These are phyloP conservation scores for Saguinus oedipus DNA, from an alignment of 2,797 vertebrate genomes.

Conservation along the genomic window DNA sequence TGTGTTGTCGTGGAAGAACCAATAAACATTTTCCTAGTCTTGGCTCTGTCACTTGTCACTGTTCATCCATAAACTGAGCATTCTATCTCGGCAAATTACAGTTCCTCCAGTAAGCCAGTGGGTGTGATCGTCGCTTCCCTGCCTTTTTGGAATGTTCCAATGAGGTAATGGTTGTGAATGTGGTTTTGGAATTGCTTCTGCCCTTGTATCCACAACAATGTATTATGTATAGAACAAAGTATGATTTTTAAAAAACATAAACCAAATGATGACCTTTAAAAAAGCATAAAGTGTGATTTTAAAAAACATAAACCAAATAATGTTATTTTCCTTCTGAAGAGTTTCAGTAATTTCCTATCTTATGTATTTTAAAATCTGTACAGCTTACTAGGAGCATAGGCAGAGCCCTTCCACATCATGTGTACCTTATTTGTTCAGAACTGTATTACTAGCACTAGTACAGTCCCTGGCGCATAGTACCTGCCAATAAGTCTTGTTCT, in stretches of 20 bases:
- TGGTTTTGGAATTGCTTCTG: not conserved
- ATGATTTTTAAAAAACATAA: not conserved
- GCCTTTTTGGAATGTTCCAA: not conserved
- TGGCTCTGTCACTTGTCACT: not conserved
- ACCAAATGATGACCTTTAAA: not conserved
- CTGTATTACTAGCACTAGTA: not conserved
- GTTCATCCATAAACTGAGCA: not conserved
- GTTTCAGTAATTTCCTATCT: not conserved
- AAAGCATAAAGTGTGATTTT: constrained; percentile 20
- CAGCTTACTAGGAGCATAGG: not conserved
- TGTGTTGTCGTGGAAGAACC: not conserved
- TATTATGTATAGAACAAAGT: not conserved
- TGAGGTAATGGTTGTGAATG: not conserved
- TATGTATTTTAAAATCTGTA: not conserved
- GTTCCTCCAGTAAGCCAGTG: not conserved
- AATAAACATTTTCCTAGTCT: not conserved
- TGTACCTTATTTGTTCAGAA: not conserved
- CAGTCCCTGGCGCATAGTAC: not conserved
- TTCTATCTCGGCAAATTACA: not conserved
- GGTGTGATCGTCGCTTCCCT: not conserved
- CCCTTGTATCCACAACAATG: not conserved
- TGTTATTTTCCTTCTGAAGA: not conserved
- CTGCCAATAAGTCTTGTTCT: not conserved
- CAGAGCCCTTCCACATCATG: not conserved
- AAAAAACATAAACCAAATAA: constrained; percentile 23